Evolutionary conservation across 2,888 invertebrate genomes (phyloP), one percentile per base, ranked within the genome.

Genomic region (Epistrophe grossulariae): DNA sequence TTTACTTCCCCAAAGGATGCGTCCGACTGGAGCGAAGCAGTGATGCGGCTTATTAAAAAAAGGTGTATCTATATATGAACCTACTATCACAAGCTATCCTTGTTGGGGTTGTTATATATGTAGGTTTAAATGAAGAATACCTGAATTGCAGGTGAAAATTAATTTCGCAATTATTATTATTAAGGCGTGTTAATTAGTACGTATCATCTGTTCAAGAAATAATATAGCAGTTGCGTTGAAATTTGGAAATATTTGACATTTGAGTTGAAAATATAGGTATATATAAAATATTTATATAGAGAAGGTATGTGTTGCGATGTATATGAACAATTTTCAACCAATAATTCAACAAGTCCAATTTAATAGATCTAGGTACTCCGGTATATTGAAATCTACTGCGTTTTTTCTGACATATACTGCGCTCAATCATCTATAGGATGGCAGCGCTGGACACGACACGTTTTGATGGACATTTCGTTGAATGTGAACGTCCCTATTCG

Each of bases 171-270:
- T 84, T 81, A 62, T 78, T 85, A 85, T 77, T 85, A 62, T 50
- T 79, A 74, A 79, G 82, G 82, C 48, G 85, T 85, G 85, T 79
- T 85, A 85, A 85, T 85, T 85, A 85, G 85, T 45, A 17, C 13
- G 31, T 45, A 73, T 82, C 78, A 82, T 79, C 78, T 82, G 85
- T 85, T 85, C 45, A 59, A 62, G 57, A 13, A 35, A 31, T 19
- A 35, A 45, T 45, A 60, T 45, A 60, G 40, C 60, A 38, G 62
- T 62, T 59, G 59, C 35, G 40, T 60, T 40, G 8, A 24, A 17
- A 19, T 60, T 60, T 28, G 10, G 11, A 59, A 57, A 1, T n/a
- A 31, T 57, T 57, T 59, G 17, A n/a, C 31, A 31, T 57, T 57
- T 59, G 17, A n/a, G 59, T 35, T 11, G n/a, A n/a, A 15, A 24